A percentile compares a stretch with the other conserved stretches of the same genome.
These are phyloP conservation scores for Anhinga rufa DNA, from an alignment of 2,113 vertebrate species.

Conservation along the genomic window DNA sequence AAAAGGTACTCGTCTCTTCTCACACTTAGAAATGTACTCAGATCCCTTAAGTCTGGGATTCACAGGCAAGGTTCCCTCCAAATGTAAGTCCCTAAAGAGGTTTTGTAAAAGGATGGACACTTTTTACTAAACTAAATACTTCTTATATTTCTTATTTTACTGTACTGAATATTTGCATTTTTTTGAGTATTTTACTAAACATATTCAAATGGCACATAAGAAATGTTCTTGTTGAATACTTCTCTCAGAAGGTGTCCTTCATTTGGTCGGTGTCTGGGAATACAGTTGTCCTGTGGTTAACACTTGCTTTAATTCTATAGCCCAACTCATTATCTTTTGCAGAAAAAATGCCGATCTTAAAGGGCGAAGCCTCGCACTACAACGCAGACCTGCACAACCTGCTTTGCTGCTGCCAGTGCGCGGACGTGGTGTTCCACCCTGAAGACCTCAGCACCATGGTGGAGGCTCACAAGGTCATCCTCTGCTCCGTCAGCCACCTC, in stretches of 20 bases:
- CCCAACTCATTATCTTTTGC: not conserved
- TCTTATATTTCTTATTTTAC: not conserved
- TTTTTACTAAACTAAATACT: not conserved
- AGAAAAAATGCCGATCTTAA: conserved; percentile 90
- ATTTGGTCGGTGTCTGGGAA: not conserved
- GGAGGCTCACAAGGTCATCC: conserved; percentile 89
- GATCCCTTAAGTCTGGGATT: not conserved
- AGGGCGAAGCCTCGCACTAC: conserved; percentile 88
- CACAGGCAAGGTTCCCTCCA: not conserved
- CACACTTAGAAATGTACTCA: fast-evolving
- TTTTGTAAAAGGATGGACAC: not conserved
- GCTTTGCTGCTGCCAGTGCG: conserved; percentile 87
- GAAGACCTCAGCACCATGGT: conserved; percentile 78
- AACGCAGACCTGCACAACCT: conserved; percentile 87
- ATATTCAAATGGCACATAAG: not conserved
- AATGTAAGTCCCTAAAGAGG: not conserved
- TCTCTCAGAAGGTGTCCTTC: not conserved
- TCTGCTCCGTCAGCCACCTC: conserved; percentile 88
- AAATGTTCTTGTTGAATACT: not conserved
- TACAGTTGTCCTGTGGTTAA: not conserved
- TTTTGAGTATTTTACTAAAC: not conserved
- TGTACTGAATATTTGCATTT: not conserved
- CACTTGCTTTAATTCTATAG: not conserved
- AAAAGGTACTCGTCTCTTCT: not conserved
- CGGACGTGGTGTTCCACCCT: conserved; percentile 87